These are phyloP conservation scores for Vulpes ferrilata DNA, from an alignment of 2,113 vertebrate genomes.

Conservation along the genomic window DNA sequence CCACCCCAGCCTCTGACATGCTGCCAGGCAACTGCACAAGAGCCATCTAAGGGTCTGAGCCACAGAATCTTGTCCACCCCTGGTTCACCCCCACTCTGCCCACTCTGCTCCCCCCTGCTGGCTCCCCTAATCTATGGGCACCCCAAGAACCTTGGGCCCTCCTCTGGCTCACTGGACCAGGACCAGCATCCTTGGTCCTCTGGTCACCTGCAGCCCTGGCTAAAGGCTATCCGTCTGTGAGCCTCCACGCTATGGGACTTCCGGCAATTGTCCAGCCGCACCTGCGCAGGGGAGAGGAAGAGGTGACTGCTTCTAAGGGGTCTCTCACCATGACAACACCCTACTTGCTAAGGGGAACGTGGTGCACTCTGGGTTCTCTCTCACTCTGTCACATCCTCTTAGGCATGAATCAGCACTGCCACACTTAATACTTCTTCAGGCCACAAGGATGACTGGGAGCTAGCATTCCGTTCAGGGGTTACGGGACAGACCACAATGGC, in stretches of 20 bases:
- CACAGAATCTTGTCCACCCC: not conserved
- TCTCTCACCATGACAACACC: too few relatives aligned
- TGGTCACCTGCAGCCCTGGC: not conserved
- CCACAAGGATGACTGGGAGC: not conserved
- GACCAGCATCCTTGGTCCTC: not conserved
- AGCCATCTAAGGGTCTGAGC: not conserved
- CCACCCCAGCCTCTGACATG: not conserved
- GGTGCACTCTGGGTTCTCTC: not conserved
- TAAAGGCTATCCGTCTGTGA: not conserved
- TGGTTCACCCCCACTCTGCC: rapidly evolving
- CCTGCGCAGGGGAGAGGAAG: not conserved
- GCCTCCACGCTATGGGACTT: not conserved
- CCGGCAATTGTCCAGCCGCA: not conserved
- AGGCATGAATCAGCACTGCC: not conserved
- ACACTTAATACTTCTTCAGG: not conserved
- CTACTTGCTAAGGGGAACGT: not conserved
- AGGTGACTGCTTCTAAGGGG: not conserved
- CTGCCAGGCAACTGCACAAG: not conserved
- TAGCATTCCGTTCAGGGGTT: conserved; percentile 18
- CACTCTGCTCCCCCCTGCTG: not conserved
- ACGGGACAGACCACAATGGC: not conserved
- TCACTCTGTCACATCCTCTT: not conserved
- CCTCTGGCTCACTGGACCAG: not conserved
- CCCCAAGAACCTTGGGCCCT: not conserved
- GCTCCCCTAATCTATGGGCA: not conserved